Evolutionary conservation across 2,797 vertebrate genomes (phyloP).

Genomic region (Urosaurus nigricauda): DNA sequence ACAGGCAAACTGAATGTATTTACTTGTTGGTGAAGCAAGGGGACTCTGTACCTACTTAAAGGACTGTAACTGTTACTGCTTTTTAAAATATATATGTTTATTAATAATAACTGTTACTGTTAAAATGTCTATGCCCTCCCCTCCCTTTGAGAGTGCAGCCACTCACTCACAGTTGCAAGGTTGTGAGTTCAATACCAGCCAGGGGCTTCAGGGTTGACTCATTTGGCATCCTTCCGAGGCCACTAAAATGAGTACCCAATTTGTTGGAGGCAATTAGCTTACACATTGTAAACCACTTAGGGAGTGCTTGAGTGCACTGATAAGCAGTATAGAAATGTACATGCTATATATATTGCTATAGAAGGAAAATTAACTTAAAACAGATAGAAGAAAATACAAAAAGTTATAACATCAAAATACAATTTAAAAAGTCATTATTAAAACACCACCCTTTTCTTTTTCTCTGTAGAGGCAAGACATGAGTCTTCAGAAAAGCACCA

Average conservation of each 20-base stretch:
- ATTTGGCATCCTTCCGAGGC: no score
- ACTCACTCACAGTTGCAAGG: no score
- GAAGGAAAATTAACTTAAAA: background rate
- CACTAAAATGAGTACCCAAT: no score
- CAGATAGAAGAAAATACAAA: no score
- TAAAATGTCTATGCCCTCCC: background rate
- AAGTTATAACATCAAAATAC: background rate
- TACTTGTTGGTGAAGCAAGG: background rate
- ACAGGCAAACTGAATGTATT: background rate
- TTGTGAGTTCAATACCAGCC: no score
- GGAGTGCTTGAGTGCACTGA: no score
- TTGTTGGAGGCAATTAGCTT: no score
- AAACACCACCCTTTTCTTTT: constrained; percentile 42
- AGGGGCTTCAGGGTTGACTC: no score
- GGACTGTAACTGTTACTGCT: background rate
- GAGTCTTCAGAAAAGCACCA: constrained; percentile 53
- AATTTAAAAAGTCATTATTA: background rate
- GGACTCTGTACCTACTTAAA: background rate
- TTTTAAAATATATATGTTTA: no score
- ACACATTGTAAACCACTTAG: no score
- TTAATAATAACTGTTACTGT: background rate
- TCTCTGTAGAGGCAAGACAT: constrained; percentile 54
- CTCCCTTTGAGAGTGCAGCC: no score
- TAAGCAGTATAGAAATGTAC: no score
- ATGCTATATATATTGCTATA: background rate